Percentiles rank a stretch among this genome's conserved stretches.
Evolutionary conservation across 2,797 vertebrate species (phyloP).

Genomic region (Cryptoprocta ferox): DNA sequence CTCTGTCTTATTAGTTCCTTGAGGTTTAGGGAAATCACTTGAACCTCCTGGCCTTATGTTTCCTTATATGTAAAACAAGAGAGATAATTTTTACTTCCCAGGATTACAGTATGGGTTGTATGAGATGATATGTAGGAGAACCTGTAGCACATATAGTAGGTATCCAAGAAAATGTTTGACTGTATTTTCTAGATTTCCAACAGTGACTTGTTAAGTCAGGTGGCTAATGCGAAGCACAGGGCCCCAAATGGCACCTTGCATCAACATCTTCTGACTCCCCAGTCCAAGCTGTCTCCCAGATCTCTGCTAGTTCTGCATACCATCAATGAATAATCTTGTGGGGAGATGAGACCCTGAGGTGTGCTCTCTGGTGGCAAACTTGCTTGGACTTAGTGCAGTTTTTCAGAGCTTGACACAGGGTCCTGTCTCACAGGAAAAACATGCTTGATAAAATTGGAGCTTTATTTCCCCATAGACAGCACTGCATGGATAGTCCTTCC

Average conservation of each 20-base stretch:
- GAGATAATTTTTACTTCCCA: not conserved
- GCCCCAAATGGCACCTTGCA: not conserved
- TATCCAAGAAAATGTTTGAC: not conserved
- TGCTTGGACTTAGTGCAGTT: not conserved
- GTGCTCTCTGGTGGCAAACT: not conserved
- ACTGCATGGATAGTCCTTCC: not conserved
- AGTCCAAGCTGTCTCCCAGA: not conserved
- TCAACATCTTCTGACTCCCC: not conserved
- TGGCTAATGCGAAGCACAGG: not conserved
- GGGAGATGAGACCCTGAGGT: not conserved
- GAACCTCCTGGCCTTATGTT: not conserved
- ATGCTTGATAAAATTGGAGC: not conserved
- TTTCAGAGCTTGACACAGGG: not conserved
- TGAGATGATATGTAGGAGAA: not conserved
- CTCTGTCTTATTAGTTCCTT: not conserved
- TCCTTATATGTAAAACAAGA: not conserved
- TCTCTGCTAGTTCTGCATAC: rapidly evolving
- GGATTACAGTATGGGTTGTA: not conserved
- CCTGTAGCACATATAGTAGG: not conserved
- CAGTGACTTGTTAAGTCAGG: not conserved
- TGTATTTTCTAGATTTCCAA: not conserved
- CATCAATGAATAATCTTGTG: not conserved
- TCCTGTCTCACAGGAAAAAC: constrained; percentile 17
- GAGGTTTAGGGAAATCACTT: not conserved
- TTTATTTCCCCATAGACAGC: not conserved